phyloP scores from a whole-genome alignment of 1,140 invertebrate genomes.

The Zophobas morio region DNA sequence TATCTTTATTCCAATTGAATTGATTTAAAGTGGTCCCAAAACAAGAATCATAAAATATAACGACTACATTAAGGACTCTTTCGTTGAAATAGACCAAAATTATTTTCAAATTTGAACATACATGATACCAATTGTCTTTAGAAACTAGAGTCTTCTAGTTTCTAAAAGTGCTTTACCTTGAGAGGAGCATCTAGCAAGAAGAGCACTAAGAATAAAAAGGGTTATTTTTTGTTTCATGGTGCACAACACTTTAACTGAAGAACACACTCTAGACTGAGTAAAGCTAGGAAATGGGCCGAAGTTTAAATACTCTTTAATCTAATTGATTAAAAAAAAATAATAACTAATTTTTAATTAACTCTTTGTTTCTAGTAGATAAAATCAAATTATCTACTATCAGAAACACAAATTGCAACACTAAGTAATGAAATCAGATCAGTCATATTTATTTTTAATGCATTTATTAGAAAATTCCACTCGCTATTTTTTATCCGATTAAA shows the following conservation, averaged over 20 bases:
- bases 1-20: too few species aligned
- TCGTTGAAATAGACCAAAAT: too few species aligned
- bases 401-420: neutral
- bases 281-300: neutral
- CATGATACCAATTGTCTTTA: too few species aligned
- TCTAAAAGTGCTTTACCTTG: too few species aligned
- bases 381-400: neutral
- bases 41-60: too few species aligned
- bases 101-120: too few species aligned
- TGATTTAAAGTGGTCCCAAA: too few species aligned
- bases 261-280: neutral
- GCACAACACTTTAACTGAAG: neutral
- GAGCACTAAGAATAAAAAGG: too few species aligned
- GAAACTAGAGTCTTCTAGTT: too few species aligned
- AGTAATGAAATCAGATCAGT: neutral
- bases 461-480: neutral
- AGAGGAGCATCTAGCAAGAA: too few species aligned
- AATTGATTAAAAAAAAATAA: neutral
- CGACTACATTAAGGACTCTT: too few species aligned
- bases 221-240: neutral
- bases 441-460: neutral
- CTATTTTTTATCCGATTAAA: too few species aligned
- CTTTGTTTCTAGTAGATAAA: conserved; percentile 3
- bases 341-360: neutral
- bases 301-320: neutral